Evolutionary conservation across 1,140 invertebrate genomes (phyloP), one percentile per base, ranked within the genome.

Genomic region (Heterodera carotae): DNA sequence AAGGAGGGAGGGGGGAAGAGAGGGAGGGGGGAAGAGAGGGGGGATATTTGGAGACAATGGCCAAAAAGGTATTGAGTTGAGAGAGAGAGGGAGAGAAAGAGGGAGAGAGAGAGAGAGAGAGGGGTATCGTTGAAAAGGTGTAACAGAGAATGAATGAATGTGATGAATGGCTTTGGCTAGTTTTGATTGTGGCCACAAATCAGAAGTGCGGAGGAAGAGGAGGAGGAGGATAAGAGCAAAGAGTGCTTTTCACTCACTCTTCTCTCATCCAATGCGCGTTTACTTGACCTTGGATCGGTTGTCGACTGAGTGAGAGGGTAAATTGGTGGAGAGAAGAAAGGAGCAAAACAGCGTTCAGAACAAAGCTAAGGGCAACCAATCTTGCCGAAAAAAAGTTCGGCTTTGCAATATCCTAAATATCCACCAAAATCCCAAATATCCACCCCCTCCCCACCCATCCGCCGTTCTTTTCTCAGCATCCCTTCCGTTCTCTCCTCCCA

Each of bases 1-100:
- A 18, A 27, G 22, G n/a, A 27, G 7, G n/a, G 60, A 18, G n/a
- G 60, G 1, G 60, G 22, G 33, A 10, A 34, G 33, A 34, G 62
- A 25, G 25, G 22, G 33, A 5, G 5, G 62, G 27, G 62, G 27
- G n/a, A n/a, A n/a, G n/a, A n/a, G n/a, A n/a, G 22, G 5, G 62
- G 27, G 62, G 27, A 31, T 34, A 10, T 29, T 66, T 27, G 27
- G 62, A 66, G 62, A 66, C 62, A 66, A 66, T 66, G 62, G 62
- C 62, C 62, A 27, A 53, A 53, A 22, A 53, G 15, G 12, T 15
- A 22, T 18, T 53, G 48, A 53, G 48, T 18, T 22, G 48, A 0
- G 48, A 53, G 48, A 53, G 48, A n/a, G n/a, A n/a, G n/a, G n/a
- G n/a, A n/a, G n/a, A n/a, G n/a, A n/a, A n/a, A n/a, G n/a, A n/a